A percentile compares a stretch with the other conserved stretches of the same genome.
Conservation (phyloP, 30 jellyfish, hydroid and myxozoan genomes). For the Turritopsis dohrnii region DNA sequence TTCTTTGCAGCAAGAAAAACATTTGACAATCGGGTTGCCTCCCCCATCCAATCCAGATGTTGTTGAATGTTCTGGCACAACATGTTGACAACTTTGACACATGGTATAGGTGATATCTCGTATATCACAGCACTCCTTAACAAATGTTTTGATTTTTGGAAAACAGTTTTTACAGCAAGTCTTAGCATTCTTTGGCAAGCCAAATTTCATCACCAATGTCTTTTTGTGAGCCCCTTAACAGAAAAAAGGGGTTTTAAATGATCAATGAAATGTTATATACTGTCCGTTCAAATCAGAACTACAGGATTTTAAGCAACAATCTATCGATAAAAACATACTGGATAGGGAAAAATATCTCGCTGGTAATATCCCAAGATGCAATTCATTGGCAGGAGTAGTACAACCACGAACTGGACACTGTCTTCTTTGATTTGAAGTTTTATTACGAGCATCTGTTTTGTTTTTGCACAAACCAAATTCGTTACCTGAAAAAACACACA, state of each 20-base stretch:
- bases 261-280: too few species aligned
- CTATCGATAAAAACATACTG: neutral
- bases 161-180: constrained; percentile 60
- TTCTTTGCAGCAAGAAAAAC: neutral
- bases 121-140: constrained; percentile 31
- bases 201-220: constrained; percentile 42
- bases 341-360: neutral
- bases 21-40: neutral
- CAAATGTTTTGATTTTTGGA: constrained; percentile 52
- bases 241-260: too few species aligned
- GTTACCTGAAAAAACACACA: too few species aligned
- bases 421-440: too few species aligned
- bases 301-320: too few species aligned
- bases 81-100: neutral
- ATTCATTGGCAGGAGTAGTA: neutral
- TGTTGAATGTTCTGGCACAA: neutral
- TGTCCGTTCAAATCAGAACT: too few species aligned
- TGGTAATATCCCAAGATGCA: neutral
- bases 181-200: constrained; percentile 35
- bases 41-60: neutral
- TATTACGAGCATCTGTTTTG: too few species aligned
- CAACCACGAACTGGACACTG: neutral
- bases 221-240: constrained; percentile 28
- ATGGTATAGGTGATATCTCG: constrained; percentile 1
- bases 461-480: too few species aligned